Conservation (phyloP, 1,140 invertebrate species). For the Caerostris darwini region DNA sequence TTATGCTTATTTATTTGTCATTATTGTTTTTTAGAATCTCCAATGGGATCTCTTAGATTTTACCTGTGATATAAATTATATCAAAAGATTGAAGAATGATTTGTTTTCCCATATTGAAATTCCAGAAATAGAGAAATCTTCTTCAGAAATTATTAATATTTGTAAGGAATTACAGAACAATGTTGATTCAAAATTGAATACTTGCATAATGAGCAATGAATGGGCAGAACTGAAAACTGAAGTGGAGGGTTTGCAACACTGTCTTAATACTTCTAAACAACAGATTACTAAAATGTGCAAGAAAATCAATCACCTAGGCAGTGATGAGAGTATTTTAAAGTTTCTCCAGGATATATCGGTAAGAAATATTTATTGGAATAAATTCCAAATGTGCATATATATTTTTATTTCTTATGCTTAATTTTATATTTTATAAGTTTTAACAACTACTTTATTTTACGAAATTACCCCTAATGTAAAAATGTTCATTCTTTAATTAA, state of each 20-base stretch:
- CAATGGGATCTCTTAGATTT: neutral
- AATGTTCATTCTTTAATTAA: too few species aligned
- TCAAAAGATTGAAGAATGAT: neutral
- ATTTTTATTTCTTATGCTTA: too few species aligned
- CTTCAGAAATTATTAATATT: neutral
- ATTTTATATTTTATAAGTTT: too few species aligned
- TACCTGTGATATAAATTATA: neutral
- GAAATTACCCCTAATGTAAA: too few species aligned
- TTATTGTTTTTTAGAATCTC: neutral
- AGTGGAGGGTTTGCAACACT: neutral
- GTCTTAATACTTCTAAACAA: neutral
- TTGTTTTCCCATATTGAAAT: neutral
- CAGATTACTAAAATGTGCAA: neutral
- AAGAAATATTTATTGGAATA: neutral
- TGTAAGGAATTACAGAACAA: neutral
- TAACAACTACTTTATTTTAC: too few species aligned
- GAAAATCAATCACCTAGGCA: constrained; percentile 12
- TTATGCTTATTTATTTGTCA: too few species aligned
- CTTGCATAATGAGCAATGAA: neutral
- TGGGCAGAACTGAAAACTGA: neutral
- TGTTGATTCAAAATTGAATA: constrained; percentile 6
- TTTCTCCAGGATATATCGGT: constrained; percentile 21
- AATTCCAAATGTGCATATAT: too few species aligned
- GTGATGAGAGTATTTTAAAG: neutral
- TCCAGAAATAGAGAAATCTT: neutral